phyloP scores from a whole-genome alignment of 2,113 vertebrate species.

The Anoplopoma fimbria region DNA sequence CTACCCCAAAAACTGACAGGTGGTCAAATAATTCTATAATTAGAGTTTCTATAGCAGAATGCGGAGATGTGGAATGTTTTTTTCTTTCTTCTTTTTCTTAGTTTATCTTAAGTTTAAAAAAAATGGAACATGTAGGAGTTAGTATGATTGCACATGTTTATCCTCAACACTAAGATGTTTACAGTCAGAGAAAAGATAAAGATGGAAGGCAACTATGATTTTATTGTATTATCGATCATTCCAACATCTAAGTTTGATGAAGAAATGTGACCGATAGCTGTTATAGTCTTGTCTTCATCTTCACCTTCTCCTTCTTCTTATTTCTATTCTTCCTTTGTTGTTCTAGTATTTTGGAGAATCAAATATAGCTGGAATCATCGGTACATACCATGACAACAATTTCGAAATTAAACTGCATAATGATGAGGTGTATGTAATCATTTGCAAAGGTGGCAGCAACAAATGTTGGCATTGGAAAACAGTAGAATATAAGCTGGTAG shows the following conservation, averaged over 20 bases:
- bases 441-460: background rate
- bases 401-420: background rate
- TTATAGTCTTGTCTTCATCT: too few species aligned
- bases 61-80: background rate
- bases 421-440: background rate
- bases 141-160: background rate
- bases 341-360: too few species aligned
- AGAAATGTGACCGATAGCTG: too few species aligned
- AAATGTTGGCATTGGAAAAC: background rate
- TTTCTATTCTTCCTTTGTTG: too few species aligned
- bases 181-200: background rate
- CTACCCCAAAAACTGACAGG: background rate
- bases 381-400: background rate
- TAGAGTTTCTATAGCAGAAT: background rate
- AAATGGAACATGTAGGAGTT: background rate
- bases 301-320: too few species aligned
- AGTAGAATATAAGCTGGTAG: background rate
- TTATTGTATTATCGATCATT: conserved; percentile 2
- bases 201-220: background rate
- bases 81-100: background rate
- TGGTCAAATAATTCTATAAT: background rate
- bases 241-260: too few species aligned
- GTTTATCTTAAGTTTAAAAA: too few species aligned
- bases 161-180: background rate
- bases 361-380: too few species aligned